Conservation (phyloP, 2,888 invertebrate species). For the Acanthosepion lycidas region DNA sequence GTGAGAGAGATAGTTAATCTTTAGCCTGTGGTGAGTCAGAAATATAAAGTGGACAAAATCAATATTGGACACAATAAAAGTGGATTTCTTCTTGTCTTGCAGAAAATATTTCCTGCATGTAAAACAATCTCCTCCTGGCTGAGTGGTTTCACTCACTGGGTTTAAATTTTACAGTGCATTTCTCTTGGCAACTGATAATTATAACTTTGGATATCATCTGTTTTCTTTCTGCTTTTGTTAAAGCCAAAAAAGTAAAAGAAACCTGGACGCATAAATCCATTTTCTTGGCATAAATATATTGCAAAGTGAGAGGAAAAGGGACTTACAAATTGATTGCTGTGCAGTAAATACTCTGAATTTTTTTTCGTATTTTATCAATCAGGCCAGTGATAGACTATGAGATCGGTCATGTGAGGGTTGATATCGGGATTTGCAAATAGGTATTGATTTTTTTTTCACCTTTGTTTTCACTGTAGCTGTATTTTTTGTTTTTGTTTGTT, state of each 20-base stretch:
- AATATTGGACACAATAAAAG: neutral
- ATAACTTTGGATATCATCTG: neutral
- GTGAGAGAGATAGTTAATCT: neutral
- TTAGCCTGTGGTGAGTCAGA: neutral
- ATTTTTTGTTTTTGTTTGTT: too few species aligned
- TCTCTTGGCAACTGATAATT: constrained; percentile 12
- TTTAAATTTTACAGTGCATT: neutral
- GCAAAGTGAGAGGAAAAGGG: neutral
- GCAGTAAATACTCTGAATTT: neutral
- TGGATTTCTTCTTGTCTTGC: neutral
- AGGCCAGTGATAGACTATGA: neutral
- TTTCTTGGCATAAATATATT: neutral
- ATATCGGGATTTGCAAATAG: neutral
- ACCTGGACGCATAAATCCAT: neutral
- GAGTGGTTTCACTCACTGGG: neutral
- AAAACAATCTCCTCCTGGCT: neutral
- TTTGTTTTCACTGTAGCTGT: neutral
- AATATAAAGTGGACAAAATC: constrained; percentile 18
- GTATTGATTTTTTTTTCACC: neutral
- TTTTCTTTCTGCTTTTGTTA: neutral
- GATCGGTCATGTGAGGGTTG: constrained; percentile 3
- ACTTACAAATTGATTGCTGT: neutral
- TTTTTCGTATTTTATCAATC: neutral
- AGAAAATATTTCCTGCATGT: neutral
- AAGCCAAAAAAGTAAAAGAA: neutral